Base-by-base conservation (phyloP, 2,113 vertebrate species). In the Channa maculata region DNA sequence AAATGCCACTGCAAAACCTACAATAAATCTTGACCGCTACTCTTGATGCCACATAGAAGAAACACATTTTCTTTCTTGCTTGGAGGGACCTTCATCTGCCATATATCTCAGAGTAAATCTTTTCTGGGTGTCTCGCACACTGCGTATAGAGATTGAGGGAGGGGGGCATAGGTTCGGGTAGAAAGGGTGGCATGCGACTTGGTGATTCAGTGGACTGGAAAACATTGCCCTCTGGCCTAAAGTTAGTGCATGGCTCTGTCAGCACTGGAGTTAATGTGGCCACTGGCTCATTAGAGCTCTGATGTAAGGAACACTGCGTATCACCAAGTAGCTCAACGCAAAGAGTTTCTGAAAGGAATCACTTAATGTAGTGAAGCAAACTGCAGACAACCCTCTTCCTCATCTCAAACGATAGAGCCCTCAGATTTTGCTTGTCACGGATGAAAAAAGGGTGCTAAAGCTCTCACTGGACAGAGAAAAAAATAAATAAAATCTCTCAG, bases 121-220 rank as follows among this genome's bases (percentile, higher is more conserved):
- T 82, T 70, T 70, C 79, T 84, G 80, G 86, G 75, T 84, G 77
- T 79, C 85, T 91, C 73, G 37, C 62, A 59, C 59, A 54, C 67
- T 43, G 73, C 77, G 75, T 71, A 24, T 57, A 39, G 65, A 78
- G 59, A 76, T 61, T 71, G 2, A 36, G 37, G 44, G 36, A n/a
- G 41, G 58, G 34, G 4, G 3, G 24, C 13, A 52, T 24, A 24
- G 44, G 54, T 48, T 70, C 0, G 53, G 14, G 54, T 36, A 53
- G 54, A 65, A 57, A 60, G 62, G 77, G 67, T 71, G 84, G 75
- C 44, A 75, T 50, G 79, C 44, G 71, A 90, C 83, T 83, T 80
- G 87, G 88, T 89, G 86, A 86, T 88, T 88, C 86, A 85, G 80
- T 93, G 92, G 91, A 91, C 86, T 91, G 92, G 91, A 93, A 93